phyloP scores from a whole-genome alignment of 2,797 vertebrate species.

The Amazona finschi region DNA sequence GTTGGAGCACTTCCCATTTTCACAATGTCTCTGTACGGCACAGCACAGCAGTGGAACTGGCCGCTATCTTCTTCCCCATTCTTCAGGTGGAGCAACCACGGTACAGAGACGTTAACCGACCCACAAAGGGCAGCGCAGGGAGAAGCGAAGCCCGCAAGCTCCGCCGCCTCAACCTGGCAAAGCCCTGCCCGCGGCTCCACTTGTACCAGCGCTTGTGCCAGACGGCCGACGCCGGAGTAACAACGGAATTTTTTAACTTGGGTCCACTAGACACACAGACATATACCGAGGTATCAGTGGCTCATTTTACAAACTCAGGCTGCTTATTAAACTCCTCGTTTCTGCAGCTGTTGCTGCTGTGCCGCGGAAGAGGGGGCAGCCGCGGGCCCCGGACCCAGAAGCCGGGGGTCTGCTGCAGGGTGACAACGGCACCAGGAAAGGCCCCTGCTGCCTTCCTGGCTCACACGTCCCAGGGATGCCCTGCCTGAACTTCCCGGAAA shows the following conservation, averaged over 20 bases:
- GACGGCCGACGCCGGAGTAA: neutral
- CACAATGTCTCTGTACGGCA: accelerated
- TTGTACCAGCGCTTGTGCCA: neutral
- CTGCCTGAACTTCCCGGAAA: accelerated
- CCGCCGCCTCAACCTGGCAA: too few species aligned
- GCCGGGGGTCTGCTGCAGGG: neutral
- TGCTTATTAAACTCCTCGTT: neutral
- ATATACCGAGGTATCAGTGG: neutral
- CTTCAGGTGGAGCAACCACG: accelerated
- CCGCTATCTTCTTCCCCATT: accelerated
- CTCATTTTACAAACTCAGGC: neutral
- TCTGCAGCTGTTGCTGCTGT: accelerated
- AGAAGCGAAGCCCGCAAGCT: neutral
- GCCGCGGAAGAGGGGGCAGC: too few species aligned
- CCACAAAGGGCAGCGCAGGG: accelerated
- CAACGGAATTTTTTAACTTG: neutral
- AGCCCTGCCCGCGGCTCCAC: neutral
- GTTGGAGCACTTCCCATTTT: neutral
- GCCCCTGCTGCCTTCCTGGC: accelerated
- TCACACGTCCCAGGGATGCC: accelerated
- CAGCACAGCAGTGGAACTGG: too few species aligned
- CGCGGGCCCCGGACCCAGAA: too few species aligned
- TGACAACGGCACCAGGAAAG: accelerated
- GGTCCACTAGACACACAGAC: neutral
- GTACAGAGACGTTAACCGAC: accelerated